phyloP scores from a whole-genome alignment of 2,888 invertebrate species.

The Synanthedon vespiformis region DNA sequence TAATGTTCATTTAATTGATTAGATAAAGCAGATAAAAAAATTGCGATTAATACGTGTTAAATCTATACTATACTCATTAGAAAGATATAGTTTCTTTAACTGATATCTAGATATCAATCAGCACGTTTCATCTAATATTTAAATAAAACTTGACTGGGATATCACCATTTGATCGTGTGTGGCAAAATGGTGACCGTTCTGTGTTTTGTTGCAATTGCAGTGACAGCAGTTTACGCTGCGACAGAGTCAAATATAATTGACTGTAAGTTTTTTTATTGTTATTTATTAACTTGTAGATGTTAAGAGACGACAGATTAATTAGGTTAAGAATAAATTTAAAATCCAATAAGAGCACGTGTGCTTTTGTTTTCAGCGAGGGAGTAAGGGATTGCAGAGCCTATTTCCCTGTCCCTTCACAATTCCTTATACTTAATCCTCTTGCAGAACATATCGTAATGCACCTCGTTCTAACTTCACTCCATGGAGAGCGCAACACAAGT shows the following conservation, averaged over 20 bases:
- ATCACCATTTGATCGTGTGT: background rate
- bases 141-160: conserved; percentile 5
- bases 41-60: background rate
- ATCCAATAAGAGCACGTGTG: too few species aligned
- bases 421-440: too few species aligned
- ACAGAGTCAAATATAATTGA: conserved; percentile 23
- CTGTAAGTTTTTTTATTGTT: conserved; percentile 27
- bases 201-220: conserved; percentile 13
- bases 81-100: background rate
- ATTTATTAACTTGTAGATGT: background rate
- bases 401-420: too few species aligned
- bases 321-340: too few species aligned
- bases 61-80: background rate
- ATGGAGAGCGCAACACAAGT: too few species aligned
- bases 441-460: too few species aligned
- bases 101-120: background rate
- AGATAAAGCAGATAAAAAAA: too few species aligned
- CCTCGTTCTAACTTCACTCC: too few species aligned
- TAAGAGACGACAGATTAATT: too few species aligned
- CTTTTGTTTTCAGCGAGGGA: too few species aligned
- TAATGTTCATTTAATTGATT: too few species aligned
- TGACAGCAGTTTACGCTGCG: conserved; percentile 14
- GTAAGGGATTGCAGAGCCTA: too few species aligned
- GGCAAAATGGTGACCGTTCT: conserved; percentile 27
- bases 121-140: conserved; percentile 14